A percentile compares a stretch with the other conserved stretches of the same genome.
phyloP scores from a whole-genome alignment of 2,113 vertebrate species.

The Chunga burmeisteri region DNA sequence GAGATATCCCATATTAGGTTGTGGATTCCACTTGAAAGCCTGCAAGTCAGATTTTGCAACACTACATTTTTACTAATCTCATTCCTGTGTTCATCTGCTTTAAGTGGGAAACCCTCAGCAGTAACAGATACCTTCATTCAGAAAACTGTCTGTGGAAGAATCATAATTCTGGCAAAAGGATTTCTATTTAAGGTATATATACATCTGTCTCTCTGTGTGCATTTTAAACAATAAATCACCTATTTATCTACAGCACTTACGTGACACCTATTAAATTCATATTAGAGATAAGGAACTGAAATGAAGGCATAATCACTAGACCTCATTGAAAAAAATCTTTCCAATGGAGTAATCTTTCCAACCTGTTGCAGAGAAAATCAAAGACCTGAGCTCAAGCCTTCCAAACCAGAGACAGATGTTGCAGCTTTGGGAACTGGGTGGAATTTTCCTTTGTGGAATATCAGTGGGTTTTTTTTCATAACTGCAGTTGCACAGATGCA shows the following conservation, averaged over 20 bases:
- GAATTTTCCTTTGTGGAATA: constrained; percentile 60
- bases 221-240: constrained; percentile 23
- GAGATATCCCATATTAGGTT: neutral
- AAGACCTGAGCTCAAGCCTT: constrained; percentile 42
- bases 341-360: constrained; percentile 33
- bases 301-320: constrained; percentile 8
- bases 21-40: neutral
- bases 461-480: neutral
- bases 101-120: neutral
- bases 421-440: constrained; percentile 33
- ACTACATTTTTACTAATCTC: neutral
- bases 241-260: constrained; percentile 10
- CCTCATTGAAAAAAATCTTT: constrained; percentile 37
- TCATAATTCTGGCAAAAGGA: neutral
- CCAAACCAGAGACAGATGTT: constrained; percentile 57
- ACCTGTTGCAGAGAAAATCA: constrained; percentile 52
- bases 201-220: neutral
- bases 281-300: constrained; percentile 50
- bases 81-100: neutral
- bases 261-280: constrained; percentile 41
- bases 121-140: constrained; percentile 11
- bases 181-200: neutral
- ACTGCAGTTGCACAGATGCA: constrained; percentile 12
- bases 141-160: neutral
- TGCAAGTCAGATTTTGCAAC: neutral